phyloP scores from a whole-genome alignment of 2,797 vertebrate species.

The Sebastes steindachneri region DNA sequence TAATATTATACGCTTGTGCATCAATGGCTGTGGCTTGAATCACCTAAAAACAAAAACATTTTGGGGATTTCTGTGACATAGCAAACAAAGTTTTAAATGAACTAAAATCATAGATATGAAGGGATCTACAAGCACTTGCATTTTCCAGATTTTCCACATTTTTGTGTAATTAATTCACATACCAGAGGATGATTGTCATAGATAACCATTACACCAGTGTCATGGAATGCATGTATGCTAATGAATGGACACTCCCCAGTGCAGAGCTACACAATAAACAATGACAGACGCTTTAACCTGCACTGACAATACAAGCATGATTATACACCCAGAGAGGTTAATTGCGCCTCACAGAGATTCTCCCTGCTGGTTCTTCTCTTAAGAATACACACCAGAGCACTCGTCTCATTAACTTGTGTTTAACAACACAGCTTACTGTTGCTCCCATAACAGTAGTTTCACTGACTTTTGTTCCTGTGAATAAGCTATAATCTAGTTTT shows the following conservation, averaged over 20 bases:
- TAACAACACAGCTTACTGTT: not conserved
- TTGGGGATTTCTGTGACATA: not conserved
- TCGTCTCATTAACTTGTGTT: not conserved
- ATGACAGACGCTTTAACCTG: not conserved
- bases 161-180: not conserved
- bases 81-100: not conserved
- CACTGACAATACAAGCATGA: not conserved
- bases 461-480: not conserved
- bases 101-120: not conserved
- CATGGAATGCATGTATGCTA: not conserved
- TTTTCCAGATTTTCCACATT: not conserved
- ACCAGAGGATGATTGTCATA: not conserved
- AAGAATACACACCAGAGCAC: not conserved
- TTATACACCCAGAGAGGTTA: constrained; percentile 7
- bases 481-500: not conserved
- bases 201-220: not conserved
- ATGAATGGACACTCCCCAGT: not conserved
- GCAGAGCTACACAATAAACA: not conserved
- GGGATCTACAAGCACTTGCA: not conserved
- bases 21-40: not conserved
- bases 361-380: not conserved
- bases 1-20: no score
- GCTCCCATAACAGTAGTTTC: not conserved
- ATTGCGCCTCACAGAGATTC: not conserved
- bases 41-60: not conserved